A percentile compares a stretch with the other conserved stretches of the same genome.
Conservation (phyloP, 2,113 vertebrate species). For the Sakesphorus luctuosus region DNA sequence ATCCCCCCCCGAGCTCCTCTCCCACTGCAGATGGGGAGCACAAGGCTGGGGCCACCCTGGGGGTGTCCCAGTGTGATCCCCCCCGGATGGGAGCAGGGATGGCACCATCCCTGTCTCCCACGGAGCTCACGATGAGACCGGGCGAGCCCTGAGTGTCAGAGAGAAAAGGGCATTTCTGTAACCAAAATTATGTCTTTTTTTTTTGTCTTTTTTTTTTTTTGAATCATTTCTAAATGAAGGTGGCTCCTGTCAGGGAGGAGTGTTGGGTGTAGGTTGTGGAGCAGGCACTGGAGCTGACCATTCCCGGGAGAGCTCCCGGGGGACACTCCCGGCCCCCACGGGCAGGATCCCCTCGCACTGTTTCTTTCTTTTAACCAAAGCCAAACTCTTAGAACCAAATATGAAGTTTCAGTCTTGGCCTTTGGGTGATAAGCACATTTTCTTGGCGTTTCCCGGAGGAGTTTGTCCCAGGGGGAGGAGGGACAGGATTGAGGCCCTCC, state of each 20-base stretch:
- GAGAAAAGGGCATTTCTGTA: neutral
- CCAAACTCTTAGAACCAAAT: slow-evolving; percentile 54
- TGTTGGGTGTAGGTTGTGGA: neutral
- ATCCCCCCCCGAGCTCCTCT: neutral
- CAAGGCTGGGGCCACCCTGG: neutral
- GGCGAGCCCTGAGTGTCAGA: neutral
- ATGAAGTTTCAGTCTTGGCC: slow-evolving; percentile 3
- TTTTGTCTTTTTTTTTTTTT: neutral
- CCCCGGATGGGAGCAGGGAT: neutral
- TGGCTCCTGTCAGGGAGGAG: neutral
- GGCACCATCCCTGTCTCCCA: neutral
- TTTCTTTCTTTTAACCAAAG: slow-evolving; percentile 49
- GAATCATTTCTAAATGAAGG: neutral
- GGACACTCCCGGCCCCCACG: neutral
- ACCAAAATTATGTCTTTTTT: neutral
- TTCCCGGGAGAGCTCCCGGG: neutral
- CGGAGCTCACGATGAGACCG: neutral
- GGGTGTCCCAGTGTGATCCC: neutral
- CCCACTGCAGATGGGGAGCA: neutral
- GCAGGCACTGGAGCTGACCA: neutral
- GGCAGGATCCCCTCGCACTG: neutral
- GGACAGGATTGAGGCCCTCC: too few species aligned
- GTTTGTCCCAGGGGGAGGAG: neutral
- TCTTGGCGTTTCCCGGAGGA: neutral
- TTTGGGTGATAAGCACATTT: slow-evolving; percentile 14